Evolutionary conservation across 1,140 invertebrate genomes (phyloP).

Genomic region (Tenebrio molitor): DNA sequence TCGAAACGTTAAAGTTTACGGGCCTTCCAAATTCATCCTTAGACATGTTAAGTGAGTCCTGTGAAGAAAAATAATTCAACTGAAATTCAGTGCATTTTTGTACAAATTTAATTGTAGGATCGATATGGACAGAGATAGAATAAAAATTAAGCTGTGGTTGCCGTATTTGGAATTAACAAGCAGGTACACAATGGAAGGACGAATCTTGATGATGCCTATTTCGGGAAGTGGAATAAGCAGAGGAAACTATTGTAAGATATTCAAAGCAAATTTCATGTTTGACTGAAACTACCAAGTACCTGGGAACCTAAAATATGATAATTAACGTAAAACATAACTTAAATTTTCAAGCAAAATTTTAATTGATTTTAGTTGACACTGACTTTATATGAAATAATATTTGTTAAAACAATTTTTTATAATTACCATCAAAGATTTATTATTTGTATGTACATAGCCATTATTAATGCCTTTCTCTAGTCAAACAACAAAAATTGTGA

Average conservation of each 20-base stretch:
- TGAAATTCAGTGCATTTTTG: not conserved
- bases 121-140: constrained; percentile 68
- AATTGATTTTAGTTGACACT: too few relatives aligned
- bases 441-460: too few relatives aligned
- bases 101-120: constrained; percentile 62
- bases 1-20: constrained; percentile 72
- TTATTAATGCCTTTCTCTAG: too few relatives aligned
- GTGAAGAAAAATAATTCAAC: not conserved
- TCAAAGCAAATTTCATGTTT: too few relatives aligned
- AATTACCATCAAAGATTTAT: too few relatives aligned
- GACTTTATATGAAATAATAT: too few relatives aligned
- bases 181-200: constrained; percentile 72
- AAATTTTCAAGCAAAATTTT: too few relatives aligned
- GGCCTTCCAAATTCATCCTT: constrained; percentile 71
- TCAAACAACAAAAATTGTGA: too few relatives aligned
- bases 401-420: too few relatives aligned
- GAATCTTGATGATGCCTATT: constrained; percentile 75
- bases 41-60: constrained; percentile 72
- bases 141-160: constrained; percentile 69
- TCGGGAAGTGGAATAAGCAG: constrained; percentile 69
- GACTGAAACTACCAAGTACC: too few relatives aligned
- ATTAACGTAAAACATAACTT: too few relatives aligned
- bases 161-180: constrained; percentile 70
- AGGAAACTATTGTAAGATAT: constrained; percentile 72
- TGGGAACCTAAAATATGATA: too few relatives aligned